These are phyloP conservation scores for Palloptera scutellata DNA, from an alignment of 2,888 invertebrate genomes.

Conservation along the genomic window DNA sequence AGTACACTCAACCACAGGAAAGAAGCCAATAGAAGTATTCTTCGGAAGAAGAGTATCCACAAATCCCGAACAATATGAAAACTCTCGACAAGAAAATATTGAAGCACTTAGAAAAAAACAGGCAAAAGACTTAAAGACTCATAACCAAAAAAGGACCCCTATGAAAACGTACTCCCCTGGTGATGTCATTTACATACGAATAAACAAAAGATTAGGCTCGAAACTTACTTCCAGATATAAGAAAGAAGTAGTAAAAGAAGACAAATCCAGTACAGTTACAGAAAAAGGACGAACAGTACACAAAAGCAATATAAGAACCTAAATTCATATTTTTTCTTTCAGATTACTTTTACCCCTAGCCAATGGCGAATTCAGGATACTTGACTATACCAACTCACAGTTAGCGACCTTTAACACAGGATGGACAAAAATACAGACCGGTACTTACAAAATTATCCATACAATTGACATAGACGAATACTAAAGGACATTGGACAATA, in stretches of 20 bases:
- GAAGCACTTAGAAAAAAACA: neutral
- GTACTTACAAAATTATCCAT: too few relatives aligned
- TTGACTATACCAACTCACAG: slow-evolving; percentile 14
- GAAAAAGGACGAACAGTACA: slow-evolving; percentile 10
- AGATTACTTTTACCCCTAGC: too few relatives aligned
- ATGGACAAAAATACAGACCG: slow-evolving; percentile 9
- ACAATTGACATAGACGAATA: slow-evolving; percentile 13
- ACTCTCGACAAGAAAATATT: slow-evolving; percentile 4
- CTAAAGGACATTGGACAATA: slow-evolving; percentile 12
- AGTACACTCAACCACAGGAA: too few relatives aligned
- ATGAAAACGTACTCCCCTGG: slow-evolving; percentile 21
- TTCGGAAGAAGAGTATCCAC: too few relatives aligned
- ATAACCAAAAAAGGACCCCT: slow-evolving; percentile 16
- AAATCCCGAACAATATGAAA: too few relatives aligned
- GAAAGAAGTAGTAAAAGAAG: slow-evolving; percentile 20
- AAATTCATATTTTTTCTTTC: slow-evolving; percentile 10
- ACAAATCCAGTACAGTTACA: slow-evolving; percentile 23
- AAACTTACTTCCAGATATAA: slow-evolving; percentile 14
- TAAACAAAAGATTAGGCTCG: slow-evolving; percentile 1
- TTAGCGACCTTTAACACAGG: slow-evolving; percentile 7
- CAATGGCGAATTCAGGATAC: slow-evolving; percentile 16
- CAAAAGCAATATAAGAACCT: slow-evolving; percentile 10
- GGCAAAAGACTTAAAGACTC: neutral
- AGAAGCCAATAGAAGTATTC: too few relatives aligned
- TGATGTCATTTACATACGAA: slow-evolving; percentile 15